Evolutionary conservation across 2,888 invertebrate species (phyloP).

Genomic region (Podabrus alpinus): DNA sequence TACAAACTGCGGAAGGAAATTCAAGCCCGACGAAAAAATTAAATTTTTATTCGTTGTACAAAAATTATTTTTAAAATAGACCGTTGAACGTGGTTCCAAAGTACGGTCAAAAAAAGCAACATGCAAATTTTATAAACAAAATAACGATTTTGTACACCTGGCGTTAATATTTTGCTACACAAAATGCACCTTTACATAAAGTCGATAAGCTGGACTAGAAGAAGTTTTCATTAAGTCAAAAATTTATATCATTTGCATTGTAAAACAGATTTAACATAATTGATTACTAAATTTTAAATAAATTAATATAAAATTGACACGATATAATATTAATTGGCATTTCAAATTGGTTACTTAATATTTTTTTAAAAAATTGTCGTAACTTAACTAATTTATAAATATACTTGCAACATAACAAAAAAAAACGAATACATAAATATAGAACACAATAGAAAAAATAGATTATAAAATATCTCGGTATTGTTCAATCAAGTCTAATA

Average conservation of each 20-base stretch:
- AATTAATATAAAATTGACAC: background rate
- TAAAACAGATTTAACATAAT: background rate
- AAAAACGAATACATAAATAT: background rate
- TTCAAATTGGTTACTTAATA: background rate
- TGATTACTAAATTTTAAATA: background rate
- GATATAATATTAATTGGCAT: background rate
- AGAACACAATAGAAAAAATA: background rate
- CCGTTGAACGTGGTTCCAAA: background rate
- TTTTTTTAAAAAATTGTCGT: background rate
- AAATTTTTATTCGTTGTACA: too few species aligned
- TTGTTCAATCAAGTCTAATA: background rate
- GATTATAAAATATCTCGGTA: background rate
- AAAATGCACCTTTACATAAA: background rate
- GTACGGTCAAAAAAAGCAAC: too few species aligned
- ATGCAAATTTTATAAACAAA: slow-evolving; percentile 3
- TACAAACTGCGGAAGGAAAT: too few species aligned
- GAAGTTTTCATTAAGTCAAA: background rate
- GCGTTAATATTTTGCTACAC: background rate
- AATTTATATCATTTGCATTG: slow-evolving; percentile 2
- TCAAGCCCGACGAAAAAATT: too few species aligned
- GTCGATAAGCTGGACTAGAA: background rate
- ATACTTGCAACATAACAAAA: background rate
- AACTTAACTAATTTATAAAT: background rate
- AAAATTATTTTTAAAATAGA: too few species aligned
- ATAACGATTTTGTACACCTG: slow-evolving; percentile 1